Base-by-base conservation (phyloP, 2,797 vertebrate genomes). In the Betta splendens region DNA sequence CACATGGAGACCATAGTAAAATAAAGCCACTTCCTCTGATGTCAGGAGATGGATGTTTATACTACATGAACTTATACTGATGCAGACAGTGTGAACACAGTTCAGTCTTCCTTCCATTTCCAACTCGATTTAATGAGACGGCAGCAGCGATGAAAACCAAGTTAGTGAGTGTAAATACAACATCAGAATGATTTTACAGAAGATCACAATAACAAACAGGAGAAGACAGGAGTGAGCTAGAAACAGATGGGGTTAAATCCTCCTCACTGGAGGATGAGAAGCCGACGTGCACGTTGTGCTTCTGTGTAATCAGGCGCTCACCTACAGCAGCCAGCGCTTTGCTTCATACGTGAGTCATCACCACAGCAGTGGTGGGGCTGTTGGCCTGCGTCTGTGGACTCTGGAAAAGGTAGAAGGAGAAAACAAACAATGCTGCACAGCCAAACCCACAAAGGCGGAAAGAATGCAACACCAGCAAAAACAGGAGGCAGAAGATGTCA, bases 381-480 rank as follows among this genome's bases (percentile, higher is more conserved):
- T n/a, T n/a, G n/a, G n/a, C n/a, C 48, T 78, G 81, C 73, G 65
- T 56, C 70, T 46, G 69, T 60, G 59, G 69, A 58, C 60, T 85
- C 75, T 81, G 85, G 77, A 81, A n/a, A 51, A 67, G 28, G 26
- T 18, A 20, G 68, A 72, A 20, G 44, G 62, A 75, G 69, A 67
- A n/a, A 74, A 78, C 81, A 81, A 85, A 82, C 68, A 81, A 75
- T 10, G 57, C 46, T 45, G 64, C 64, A 77, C 1, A 21, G 63
- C 80, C 67, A 74, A 76, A 77, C 57, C 74, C 72, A 60, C 42
- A 64, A 62, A 56, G 33, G 58, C 83, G 72, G 69, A 87, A 83
- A 89, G 77, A 86, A 57, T 70, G 72, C 72, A 77, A 65, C 56
- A 69, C 64, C 83, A 90, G 86, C 82, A 67, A 79, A n/a, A 85